Conservation (phyloP, 2,888 invertebrate genomes). For the Arge pagana region DNA sequence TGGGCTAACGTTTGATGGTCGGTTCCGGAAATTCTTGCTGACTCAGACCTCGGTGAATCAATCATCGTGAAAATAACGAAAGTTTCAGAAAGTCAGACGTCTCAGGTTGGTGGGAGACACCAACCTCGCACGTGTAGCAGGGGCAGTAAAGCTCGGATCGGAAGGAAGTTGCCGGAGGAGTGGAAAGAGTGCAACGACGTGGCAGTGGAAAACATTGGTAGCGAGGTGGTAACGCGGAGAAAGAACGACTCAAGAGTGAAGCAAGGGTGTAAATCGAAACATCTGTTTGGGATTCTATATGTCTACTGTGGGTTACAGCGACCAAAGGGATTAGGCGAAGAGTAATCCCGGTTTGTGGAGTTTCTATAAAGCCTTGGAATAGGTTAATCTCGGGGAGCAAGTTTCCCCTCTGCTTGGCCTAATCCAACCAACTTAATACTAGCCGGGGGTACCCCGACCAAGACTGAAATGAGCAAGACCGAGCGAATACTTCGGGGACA, state of each 20-base stretch:
- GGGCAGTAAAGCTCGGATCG: slow-evolving; percentile 22
- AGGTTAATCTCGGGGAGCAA: slow-evolving; percentile 48
- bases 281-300: slow-evolving; percentile 48
- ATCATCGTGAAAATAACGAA: slow-evolving; percentile 38
- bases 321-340: slow-evolving; percentile 41
- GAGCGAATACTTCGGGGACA: background rate
- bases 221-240: slow-evolving; percentile 3
- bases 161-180: background rate
- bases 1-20: too few relatives aligned
- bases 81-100: slow-evolving; percentile 20
- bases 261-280: slow-evolving; percentile 45
- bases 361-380: slow-evolving; percentile 47
- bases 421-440: slow-evolving; percentile 47
- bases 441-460: slow-evolving; percentile 31
- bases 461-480: too few relatives aligned
- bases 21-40: slow-evolving; percentile 1
- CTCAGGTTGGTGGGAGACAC: background rate
- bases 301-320: slow-evolving; percentile 38
- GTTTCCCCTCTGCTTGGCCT: slow-evolving; percentile 35
- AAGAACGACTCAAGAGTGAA: background rate
- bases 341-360: slow-evolving; percentile 45
- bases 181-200: background rate
- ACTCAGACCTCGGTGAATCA: slow-evolving; percentile 26
- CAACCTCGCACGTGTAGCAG: background rate
- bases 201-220: background rate